Evolutionary conservation across 2,888 invertebrate species (phyloP), one percentile per base, ranked within the genome.

Genomic region (Ophonus ardosiacus): DNA sequence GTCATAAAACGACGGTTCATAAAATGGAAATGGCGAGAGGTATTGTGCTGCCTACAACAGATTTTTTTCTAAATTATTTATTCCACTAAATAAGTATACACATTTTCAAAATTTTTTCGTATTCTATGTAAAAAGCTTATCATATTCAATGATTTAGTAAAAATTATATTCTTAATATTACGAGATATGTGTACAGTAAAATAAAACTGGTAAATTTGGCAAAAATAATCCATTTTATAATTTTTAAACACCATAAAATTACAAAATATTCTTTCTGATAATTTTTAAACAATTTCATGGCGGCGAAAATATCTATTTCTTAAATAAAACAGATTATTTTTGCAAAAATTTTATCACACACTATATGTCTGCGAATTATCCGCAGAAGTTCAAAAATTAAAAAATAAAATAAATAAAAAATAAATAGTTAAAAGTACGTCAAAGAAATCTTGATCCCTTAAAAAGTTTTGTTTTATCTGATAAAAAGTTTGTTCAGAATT

Each of bases 61-160:
- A n/a, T 57, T 57, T 57, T 68, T 71, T 71, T 71, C 71, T 71
- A 71, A 71, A 71, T 71, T 71, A 71, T 83, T 83, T 76, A 59
- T 82, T 83, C 83, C 83, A 40, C 74, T 83, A 83, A 76, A 83
- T 83, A 83, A 83, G 83, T 83, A 83, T 83, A 83, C 83, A 83
- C 61, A 83, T 83, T 74, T 82, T 83, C 83, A 83, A 82, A 59
- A 61, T 38, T 74, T 71, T 56, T 83, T 61, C 74, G 76, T 76
- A 74, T 76, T 15, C 18, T 71, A 68, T 24, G 71, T n/a, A n/a
- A n/a, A n/a, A n/a, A n/a, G n/a, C n/a, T n/a, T n/a, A n/a, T n/a
- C n/a, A n/a, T n/a, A 74, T 76, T 15, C 18, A 82, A 68, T 24
- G 71, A 82, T 57, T 82, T 65, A 40, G 81, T 65, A 81, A 63